Conservation (phyloP, 2,888 invertebrate species). For the Diarsia dahlii region DNA sequence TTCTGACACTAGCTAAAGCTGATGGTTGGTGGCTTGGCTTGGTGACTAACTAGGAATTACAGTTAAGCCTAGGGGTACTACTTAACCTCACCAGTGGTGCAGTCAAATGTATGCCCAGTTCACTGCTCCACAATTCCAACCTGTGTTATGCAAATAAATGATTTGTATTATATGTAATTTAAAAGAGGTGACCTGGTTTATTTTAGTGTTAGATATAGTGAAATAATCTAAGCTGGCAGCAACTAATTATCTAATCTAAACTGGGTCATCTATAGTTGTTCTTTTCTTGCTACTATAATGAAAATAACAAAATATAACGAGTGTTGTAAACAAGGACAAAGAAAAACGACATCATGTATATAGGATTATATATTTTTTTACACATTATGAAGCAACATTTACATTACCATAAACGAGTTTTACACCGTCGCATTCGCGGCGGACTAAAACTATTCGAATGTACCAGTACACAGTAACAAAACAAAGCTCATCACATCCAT, state of each 20-base stretch:
- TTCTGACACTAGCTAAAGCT: too few relatives aligned
- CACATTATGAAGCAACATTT: constrained; percentile 91
- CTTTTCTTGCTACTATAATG: background rate
- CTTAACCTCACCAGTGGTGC: background rate
- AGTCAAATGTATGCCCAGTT: rapidly evolving
- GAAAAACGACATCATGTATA: constrained; percentile 82
- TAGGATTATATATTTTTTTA: constrained; percentile 90
- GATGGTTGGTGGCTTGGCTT: background rate
- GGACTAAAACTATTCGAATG: constrained; percentile 89
- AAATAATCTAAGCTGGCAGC: background rate
- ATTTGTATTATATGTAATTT: background rate
- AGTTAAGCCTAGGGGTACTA: background rate
- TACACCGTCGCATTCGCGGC: constrained; percentile 78
- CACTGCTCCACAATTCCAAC: background rate
- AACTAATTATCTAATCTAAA: background rate
- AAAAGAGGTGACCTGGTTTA: too few relatives aligned
- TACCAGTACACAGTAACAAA: constrained; percentile 88
- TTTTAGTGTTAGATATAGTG: background rate
- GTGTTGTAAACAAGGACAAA: constrained; percentile 5
- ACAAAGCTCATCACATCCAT: constrained; percentile 76
- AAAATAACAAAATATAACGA: background rate
- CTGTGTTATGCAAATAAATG: too few relatives aligned
- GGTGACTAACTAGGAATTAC: background rate
- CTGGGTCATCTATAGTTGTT: background rate
- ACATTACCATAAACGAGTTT: constrained; percentile 89